phyloP scores from a whole-genome alignment of 2,888 invertebrate genomes.

The Leptinotarsa rubiginosa region DNA sequence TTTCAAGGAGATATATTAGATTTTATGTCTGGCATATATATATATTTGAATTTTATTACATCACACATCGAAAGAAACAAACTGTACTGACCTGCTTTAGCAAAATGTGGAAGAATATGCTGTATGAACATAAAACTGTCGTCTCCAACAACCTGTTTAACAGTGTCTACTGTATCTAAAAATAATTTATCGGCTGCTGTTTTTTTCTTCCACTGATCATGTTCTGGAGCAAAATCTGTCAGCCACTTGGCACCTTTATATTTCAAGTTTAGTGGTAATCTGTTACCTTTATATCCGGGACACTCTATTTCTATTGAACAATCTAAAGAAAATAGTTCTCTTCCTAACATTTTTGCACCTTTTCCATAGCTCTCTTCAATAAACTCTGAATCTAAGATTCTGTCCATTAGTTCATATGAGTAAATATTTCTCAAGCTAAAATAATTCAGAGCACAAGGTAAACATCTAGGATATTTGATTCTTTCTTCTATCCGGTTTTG shows the following conservation, averaged over 20 bases:
- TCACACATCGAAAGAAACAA: too few species aligned
- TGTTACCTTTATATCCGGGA: conserved; percentile 70
- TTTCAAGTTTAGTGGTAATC: conserved; percentile 67
- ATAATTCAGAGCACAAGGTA: conserved; percentile 73
- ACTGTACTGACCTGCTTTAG: conserved; percentile 69
- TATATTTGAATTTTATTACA: too few species aligned
- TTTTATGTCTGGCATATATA: too few species aligned
- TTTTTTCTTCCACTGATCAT: conserved; percentile 68
- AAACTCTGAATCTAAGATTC: conserved; percentile 71
- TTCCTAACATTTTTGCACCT: conserved; percentile 54
- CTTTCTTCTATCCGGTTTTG: conserved; percentile 71
- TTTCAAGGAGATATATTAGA: too few species aligned
- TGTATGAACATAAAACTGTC: conserved; percentile 67
- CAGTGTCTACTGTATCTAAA: conserved; percentile 69
- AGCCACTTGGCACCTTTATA: conserved; percentile 71
- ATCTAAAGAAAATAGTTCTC: conserved; percentile 76
- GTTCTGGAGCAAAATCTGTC: conserved; percentile 71
- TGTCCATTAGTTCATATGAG: conserved; percentile 72
- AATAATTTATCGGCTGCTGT: conserved; percentile 72
- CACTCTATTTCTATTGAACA: conserved; percentile 73
- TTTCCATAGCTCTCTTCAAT: conserved; percentile 69
- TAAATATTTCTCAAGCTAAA: conserved; percentile 71
- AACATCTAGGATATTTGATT: conserved; percentile 70
- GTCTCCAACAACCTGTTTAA: conserved; percentile 68
- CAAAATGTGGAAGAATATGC: conserved; percentile 78